Evolutionary conservation across 2,888 invertebrate species (phyloP).

Genomic region (Mesorhabditis belari): DNA sequence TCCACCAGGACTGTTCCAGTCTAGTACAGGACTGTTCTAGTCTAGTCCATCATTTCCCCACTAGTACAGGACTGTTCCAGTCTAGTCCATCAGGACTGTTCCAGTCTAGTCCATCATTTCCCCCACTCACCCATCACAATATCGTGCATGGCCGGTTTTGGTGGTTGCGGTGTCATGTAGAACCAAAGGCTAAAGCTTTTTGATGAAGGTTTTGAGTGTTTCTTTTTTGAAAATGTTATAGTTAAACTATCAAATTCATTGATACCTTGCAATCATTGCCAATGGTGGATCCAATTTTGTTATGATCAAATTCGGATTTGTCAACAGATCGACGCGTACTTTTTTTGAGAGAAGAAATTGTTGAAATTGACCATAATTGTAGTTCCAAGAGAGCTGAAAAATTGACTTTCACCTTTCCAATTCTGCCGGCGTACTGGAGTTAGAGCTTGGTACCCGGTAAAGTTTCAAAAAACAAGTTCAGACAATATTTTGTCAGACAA

Average conservation of each 20-base stretch:
- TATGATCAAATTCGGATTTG: conserved; percentile 36
- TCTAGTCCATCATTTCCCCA: no score
- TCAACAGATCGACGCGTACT: conserved; percentile 28
- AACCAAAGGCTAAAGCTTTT: conserved; percentile 41
- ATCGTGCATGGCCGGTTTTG: conserved; percentile 53
- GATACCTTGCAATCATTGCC: conserved; percentile 37
- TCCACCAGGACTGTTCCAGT: no score
- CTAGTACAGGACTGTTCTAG: no score
- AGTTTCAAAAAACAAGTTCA: no score
- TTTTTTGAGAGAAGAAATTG: conserved; percentile 30
- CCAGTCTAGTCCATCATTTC: no score
- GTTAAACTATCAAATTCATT: neutral
- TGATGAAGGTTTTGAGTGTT: neutral
- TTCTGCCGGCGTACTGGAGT: no score
- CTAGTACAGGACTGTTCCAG: no score
- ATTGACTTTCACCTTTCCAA: neutral
- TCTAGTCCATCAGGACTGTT: no score
- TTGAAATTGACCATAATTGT: conserved; percentile 46
- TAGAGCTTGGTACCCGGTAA: no score
- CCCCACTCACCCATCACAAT: conserved; percentile 42
- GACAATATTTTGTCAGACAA: no score
- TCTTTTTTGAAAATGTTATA: neutral
- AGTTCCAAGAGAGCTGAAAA: conserved; percentile 39
- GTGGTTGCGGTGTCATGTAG: conserved; percentile 53
- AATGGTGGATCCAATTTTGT: conserved; percentile 45